Evolutionary conservation across 1,140 invertebrate genomes (phyloP), one percentile per base, ranked within the genome.

Genomic region (Plectus sambesii): DNA sequence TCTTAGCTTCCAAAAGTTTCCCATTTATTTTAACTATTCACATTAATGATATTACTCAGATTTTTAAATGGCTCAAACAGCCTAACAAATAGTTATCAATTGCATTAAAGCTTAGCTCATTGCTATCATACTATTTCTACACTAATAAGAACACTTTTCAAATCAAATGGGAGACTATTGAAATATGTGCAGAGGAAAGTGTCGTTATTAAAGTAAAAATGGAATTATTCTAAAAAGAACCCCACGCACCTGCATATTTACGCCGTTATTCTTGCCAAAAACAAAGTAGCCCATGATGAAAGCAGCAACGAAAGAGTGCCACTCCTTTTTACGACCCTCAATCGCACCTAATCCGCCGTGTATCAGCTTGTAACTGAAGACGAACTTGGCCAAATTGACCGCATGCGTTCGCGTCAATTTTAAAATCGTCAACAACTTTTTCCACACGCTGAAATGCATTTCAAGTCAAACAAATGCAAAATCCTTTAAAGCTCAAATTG

Each of bases 231-330:
- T n/a, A n/a, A n/a, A n/a, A n/a, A n/a, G n/a, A n/a, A n/a, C n/a
- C n/a, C n/a, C n/a, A n/a, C 33, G 58, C 53, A 76, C 74, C 60
- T 76, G 75, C 61, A 76, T 74, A 59, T 76, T 76, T 12, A 76
- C 70, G 62, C 71, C 73, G 54, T 75, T 76, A 46, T 74, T 72
- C 48, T 70, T 68, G 23, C 74, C 74, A 62, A 76, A 76, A 4
- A 76, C 67, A 24, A 70, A 53, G 54, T 74, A 76, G 3, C 75
- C 75, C 17, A 66, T 68, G 41, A 69, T 51, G 49, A 74, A 73
- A 9, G 74, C 75, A 19, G 75, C 63, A 4, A 74, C 47, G 49
- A 75, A 73, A 3, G 71, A 63, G 42, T 75, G 74, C 48, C 56
- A 68, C 33, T 56, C 38, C 40, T 53, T 46, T 20, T 39, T 30